phyloP scores from a whole-genome alignment of 64 coral and sea anemone genomes.

The Catalaphyllia jardinei region DNA sequence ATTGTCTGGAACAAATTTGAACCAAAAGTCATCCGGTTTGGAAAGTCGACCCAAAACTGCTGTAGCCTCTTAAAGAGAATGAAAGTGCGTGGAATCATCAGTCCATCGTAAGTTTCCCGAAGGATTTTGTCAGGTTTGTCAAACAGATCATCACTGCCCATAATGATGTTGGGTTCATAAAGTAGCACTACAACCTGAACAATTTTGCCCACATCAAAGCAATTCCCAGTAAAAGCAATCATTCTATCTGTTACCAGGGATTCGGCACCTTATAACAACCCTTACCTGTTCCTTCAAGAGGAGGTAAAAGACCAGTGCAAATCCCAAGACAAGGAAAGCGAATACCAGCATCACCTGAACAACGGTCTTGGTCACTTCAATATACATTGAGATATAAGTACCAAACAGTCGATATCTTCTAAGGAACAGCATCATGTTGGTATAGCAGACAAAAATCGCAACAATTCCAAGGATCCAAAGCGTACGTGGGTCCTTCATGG shows the following conservation, averaged over 20 bases:
- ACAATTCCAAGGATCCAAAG: slow-evolving; percentile 64
- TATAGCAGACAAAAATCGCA: slow-evolving; percentile 75
- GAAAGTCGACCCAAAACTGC: no score
- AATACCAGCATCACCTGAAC: slow-evolving; percentile 71
- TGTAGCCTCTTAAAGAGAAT: no score
- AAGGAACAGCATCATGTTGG: slow-evolving; percentile 84
- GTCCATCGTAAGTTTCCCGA: no score
- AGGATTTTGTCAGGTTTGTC: no score
- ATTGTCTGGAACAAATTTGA: no score
- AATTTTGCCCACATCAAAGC: no score
- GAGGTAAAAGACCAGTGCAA: slow-evolving; percentile 73
- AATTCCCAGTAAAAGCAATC: no score
- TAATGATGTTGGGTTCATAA: neutral
- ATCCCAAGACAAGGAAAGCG: slow-evolving; percentile 42
- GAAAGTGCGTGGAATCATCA: no score
- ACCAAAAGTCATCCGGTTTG: no score
- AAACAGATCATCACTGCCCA: no score
- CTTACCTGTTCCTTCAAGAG: slow-evolving; percentile 85
- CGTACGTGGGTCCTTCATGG: slow-evolving; percentile 26
- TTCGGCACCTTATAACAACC: neutral
- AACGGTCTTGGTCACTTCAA: slow-evolving; percentile 72
- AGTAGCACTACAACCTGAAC: no score
- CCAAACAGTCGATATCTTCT: slow-evolving; percentile 67
- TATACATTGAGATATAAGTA: slow-evolving; percentile 82
- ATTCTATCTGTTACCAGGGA: neutral